A percentile compares a stretch with the other conserved stretches of the same genome.
These are phyloP conservation scores for Beaufortia kweichowensis DNA, from an alignment of 2,113 vertebrate genomes.

Conservation along the genomic window DNA sequence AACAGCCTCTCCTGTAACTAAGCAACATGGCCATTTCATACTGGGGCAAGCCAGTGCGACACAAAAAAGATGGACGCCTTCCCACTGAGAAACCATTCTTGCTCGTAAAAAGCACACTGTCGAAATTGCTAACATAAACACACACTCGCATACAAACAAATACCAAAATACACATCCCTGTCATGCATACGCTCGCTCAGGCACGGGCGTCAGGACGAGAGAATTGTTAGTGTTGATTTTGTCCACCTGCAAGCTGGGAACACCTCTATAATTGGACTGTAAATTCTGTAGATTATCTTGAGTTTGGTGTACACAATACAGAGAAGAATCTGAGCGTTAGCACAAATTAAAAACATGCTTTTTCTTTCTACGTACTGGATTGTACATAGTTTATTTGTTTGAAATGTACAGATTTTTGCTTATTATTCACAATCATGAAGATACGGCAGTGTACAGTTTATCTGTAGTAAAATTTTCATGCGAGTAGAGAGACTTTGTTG, in stretches of 20 bases:
- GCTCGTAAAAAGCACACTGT: slow-evolving; percentile 50
- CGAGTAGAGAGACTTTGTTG: neutral
- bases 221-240: slow-evolving; percentile 1
- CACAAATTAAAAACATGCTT: neutral
- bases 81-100: slow-evolving; percentile 56
- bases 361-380: slow-evolving; percentile 13
- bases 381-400: slow-evolving; percentile 39
- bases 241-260: slow-evolving; percentile 37
- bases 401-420: slow-evolving; percentile 27
- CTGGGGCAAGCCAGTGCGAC: slow-evolving; percentile 49
- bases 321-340: slow-evolving; percentile 10
- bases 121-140: slow-evolving; percentile 39
- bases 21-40: slow-evolving; percentile 70
- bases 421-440: slow-evolving; percentile 25
- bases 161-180: neutral
- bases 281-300: slow-evolving; percentile 24
- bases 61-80: slow-evolving; percentile 57
- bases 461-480: slow-evolving; percentile 18
- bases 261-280: slow-evolving; percentile 36
- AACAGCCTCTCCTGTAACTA: slow-evolving; percentile 65
- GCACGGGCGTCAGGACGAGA: slow-evolving; percentile 1
- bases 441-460: slow-evolving; percentile 34
- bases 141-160: slow-evolving; percentile 14
- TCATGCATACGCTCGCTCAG: slow-evolving; percentile 6
- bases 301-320: slow-evolving; percentile 20